phyloP scores from a whole-genome alignment of 2,888 invertebrate species.

The Ormyrus nitidulus region DNA sequence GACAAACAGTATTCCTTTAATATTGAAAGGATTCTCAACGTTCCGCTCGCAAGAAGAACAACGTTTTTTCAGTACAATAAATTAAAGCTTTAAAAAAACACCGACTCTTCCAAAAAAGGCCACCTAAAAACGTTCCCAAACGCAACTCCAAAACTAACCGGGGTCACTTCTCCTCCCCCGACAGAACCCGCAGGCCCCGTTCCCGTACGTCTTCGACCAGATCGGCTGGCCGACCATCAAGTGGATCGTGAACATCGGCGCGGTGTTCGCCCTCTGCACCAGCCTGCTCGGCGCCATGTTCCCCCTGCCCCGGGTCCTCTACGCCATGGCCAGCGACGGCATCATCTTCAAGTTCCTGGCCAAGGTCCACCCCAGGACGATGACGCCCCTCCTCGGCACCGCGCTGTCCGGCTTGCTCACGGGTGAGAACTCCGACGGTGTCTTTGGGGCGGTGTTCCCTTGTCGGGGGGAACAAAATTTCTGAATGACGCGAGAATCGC shows the following conservation, averaged over 20 bases:
- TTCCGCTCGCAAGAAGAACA: too few relatives aligned
- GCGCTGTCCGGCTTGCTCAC: conserved; percentile 85
- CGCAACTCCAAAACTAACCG: too few relatives aligned
- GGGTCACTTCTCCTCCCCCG: too few relatives aligned
- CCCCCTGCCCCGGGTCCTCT: conserved; percentile 90
- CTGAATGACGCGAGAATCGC: too few relatives aligned
- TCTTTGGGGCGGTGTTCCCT: too few relatives aligned
- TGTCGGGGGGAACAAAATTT: too few relatives aligned
- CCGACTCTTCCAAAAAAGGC: too few relatives aligned
- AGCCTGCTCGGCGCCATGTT: conserved; percentile 92
- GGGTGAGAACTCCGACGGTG: conserved; percentile 76
- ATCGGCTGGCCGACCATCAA: conserved; percentile 87
- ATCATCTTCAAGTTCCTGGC: conserved; percentile 86
- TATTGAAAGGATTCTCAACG: too few relatives aligned
- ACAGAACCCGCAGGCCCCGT: conserved; percentile 89
- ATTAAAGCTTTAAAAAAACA: too few relatives aligned
- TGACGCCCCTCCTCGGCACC: conserved; percentile 89
- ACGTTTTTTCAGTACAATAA: too few relatives aligned
- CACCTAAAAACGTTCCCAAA: too few relatives aligned
- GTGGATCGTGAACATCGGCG: conserved; percentile 94
- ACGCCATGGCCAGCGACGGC: conserved; percentile 94
- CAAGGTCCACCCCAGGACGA: conserved; percentile 83
- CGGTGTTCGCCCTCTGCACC: conserved; percentile 93
- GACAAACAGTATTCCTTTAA: too few relatives aligned
- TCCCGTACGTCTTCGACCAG: conserved; percentile 89